Evolutionary conservation across 2,797 vertebrate species (phyloP).

Genomic region (Gymnoscopelus braueri): DNA sequence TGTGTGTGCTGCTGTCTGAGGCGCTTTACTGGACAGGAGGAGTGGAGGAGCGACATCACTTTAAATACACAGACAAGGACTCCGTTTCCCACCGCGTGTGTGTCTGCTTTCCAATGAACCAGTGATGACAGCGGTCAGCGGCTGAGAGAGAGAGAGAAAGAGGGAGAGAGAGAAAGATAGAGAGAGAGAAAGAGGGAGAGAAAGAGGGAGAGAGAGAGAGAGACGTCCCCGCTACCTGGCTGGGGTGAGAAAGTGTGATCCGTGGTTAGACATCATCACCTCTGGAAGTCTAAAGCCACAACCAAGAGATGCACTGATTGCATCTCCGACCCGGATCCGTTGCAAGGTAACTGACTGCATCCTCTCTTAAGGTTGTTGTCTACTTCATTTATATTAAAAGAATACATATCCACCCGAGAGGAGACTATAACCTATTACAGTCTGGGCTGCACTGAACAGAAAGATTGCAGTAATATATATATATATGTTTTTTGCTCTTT

Average conservation of each 20-base stretch:
- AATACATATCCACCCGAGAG: not conserved
- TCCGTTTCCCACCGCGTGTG: conserved; percentile 54
- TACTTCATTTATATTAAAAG: conserved; percentile 18
- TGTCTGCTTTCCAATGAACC: conserved; percentile 75
- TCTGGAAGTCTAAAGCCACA: conserved; percentile 47
- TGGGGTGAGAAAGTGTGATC: conserved; percentile 65
- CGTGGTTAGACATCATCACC: conserved; percentile 45
- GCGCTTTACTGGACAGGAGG: conserved; percentile 26
- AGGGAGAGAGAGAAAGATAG: conserved; percentile 19
- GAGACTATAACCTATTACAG: no score
- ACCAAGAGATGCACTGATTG: conserved; percentile 46
- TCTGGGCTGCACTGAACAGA: no score
- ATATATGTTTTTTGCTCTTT: no score
- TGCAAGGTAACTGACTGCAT: conserved; percentile 71
- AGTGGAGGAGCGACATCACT: conserved; percentile 48
- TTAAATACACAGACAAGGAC: conserved; percentile 48
- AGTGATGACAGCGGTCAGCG: conserved; percentile 80
- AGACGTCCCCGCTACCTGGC: conserved; percentile 43
- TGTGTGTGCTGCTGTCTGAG: no score
- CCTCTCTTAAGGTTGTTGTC: conserved; percentile 27
- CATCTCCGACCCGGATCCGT: conserved; percentile 33
- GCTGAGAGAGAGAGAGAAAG: conserved; percentile 10
- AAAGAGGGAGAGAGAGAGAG: conserved; percentile 22
- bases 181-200: conserved; percentile 22
- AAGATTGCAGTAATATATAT: no score